Evolutionary conservation across 2,797 vertebrate species (phyloP).

Genomic region (Erethizon dorsatum): DNA sequence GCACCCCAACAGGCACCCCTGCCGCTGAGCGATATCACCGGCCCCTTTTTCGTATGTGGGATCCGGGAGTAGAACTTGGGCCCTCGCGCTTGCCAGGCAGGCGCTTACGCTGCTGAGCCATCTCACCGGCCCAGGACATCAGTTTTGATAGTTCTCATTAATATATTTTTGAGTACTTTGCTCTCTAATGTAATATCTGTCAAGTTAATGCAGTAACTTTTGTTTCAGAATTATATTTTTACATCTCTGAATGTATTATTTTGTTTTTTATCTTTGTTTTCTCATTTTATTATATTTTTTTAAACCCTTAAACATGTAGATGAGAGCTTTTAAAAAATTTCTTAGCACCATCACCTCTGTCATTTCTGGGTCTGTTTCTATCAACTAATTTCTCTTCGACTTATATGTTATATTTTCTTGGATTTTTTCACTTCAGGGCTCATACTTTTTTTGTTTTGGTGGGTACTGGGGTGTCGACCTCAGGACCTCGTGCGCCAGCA

Average conservation of each 20-base stretch:
- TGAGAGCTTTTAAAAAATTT: not conserved
- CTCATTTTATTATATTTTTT: not conserved
- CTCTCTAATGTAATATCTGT: not conserved
- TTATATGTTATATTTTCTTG: not conserved
- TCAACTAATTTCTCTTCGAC: not conserved
- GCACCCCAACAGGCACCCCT: too few species aligned
- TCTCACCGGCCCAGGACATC: not conserved
- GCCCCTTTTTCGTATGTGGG: too few species aligned
- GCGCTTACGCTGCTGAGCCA: too few species aligned
- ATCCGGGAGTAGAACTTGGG: too few species aligned
- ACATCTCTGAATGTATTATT: not conserved
- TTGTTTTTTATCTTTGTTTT: not conserved
- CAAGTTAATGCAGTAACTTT: not conserved
- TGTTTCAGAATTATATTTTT: not conserved
- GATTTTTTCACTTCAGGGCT: not conserved
- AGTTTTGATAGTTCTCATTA: not conserved
- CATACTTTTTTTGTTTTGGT: too few species aligned
- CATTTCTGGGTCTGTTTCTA: not conserved
- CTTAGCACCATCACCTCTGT: not conserved
- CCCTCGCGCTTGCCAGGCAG: too few species aligned
- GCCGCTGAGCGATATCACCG: too few species aligned
- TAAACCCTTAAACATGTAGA: not conserved
- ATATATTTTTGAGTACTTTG: not conserved
- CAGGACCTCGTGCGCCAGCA: too few species aligned
- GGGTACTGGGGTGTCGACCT: too few species aligned